Evolutionary conservation across 2,113 vertebrate species (phyloP).

Genomic region (Istiophorus platypterus): DNA sequence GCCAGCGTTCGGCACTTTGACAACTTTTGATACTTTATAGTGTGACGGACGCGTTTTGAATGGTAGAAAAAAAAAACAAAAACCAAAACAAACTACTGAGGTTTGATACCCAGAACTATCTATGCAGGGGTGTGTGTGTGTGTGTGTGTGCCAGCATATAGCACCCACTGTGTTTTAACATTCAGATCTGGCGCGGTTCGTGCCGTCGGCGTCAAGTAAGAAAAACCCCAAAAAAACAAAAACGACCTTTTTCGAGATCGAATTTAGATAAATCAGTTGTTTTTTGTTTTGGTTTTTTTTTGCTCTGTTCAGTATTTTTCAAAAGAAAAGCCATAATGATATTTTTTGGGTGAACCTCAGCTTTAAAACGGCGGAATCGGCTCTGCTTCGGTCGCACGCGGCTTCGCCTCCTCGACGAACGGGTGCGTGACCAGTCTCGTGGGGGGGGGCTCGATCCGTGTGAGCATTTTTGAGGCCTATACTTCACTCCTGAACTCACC

Average conservation of each 20-base stretch:
- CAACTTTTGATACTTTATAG: background rate
- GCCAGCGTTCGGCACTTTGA: no score
- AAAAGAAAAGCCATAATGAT: constrained; percentile 86
- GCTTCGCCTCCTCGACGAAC: constrained; percentile 70
- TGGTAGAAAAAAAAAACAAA: background rate
- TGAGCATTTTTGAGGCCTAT: constrained; percentile 85
- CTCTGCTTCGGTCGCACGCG: constrained; percentile 60
- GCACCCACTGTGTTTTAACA: constrained; percentile 6
- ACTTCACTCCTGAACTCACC: constrained; percentile 88
- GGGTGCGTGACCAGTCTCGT: no score
- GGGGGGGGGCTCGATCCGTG: constrained; percentile 4
- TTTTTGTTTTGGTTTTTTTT: no score
- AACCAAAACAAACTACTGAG: background rate
- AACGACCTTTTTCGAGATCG: background rate
- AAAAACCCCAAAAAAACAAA: no score
- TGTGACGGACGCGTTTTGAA: background rate
- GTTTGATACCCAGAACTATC: constrained; percentile 27
- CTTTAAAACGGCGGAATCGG: constrained; percentile 54
- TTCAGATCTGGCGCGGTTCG: background rate
- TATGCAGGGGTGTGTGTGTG: background rate
- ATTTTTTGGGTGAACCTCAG: constrained; percentile 81
- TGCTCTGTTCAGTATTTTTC: constrained; percentile 78
- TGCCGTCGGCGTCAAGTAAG: background rate
- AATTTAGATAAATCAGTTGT: constrained; percentile 1
- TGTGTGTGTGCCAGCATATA: no score